Evolutionary conservation across 2,113 vertebrate species (phyloP).

Genomic region (Capricornis sumatraensis): DNA sequence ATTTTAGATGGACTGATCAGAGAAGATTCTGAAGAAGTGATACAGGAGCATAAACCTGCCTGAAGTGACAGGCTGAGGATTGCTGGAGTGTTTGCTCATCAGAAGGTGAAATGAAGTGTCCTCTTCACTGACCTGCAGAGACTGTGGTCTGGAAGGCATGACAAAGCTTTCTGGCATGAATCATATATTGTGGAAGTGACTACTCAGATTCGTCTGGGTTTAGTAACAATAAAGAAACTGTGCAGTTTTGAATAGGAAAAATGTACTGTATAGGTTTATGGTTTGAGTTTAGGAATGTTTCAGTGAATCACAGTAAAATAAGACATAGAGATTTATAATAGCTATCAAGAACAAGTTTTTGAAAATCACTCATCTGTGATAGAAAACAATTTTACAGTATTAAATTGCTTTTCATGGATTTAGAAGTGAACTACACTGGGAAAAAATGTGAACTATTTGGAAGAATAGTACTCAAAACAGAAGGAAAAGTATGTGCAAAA

Average conservation of each 20-base stretch:
- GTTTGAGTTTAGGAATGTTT: constrained; percentile 55
- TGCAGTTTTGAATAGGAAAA: constrained; percentile 65
- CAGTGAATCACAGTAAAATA: constrained; percentile 41
- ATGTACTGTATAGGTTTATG: constrained; percentile 53
- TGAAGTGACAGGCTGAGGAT: not conserved
- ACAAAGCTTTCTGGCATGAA: constrained; percentile 27
- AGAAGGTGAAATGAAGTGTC: not conserved
- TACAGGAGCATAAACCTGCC: not conserved
- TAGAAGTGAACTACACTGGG: constrained; percentile 52
- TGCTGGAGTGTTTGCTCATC: not conserved
- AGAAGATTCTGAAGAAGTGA: not conserved
- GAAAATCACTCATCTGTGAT: constrained; percentile 38
- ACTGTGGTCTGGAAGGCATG: constrained; percentile 13
- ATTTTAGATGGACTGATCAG: not conserved
- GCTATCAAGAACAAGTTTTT: constrained; percentile 38
- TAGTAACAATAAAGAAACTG: constrained; percentile 67
- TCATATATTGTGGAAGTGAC: constrained; percentile 52
- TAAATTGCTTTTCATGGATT: constrained; percentile 56
- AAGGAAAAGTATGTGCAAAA: not conserved
- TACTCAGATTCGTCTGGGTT: constrained; percentile 70
- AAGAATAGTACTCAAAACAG: not conserved
- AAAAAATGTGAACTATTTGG: not conserved
- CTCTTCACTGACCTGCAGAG: not conserved
- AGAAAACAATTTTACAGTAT: constrained; percentile 62
- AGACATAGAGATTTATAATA: constrained; percentile 49